Base-by-base conservation (phyloP, 2,797 vertebrate species). In the Ctenochaetus hawaiiensis region DNA sequence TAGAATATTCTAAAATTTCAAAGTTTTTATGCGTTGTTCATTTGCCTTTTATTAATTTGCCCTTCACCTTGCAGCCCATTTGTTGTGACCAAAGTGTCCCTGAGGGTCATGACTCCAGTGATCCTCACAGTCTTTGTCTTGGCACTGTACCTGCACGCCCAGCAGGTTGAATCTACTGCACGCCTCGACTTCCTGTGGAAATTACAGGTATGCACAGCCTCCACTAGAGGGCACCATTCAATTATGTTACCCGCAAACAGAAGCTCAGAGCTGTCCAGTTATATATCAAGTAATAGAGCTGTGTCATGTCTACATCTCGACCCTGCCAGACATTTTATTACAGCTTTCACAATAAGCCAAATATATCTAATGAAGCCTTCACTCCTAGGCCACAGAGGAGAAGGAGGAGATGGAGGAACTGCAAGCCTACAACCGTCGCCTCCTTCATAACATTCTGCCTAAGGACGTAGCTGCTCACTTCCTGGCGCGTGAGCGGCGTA, bases 391-490 rank as follows among this genome's bases (percentile, higher is more conserved):
- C 63, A 98, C 97, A 3, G 96, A 97, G 2, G 97, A 99, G 93
- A 99, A 99, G 89, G 97, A 99, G 86, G 97, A 98, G 90, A 99
- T 99, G 97, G 97, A 99, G 88, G 97, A 99, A 75, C 95, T 99
- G 6, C 97, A 99, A 91, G 97, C 97, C 2, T 99, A 98, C 87
- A 99, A 99, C 83, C 95, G 97, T 6, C 95, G 97, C 80, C 94
- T 99, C 79, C 96, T 99, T 67, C 97, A 98, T 77, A 99, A 99
- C 84, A 99, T 99, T 84, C 94, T 99, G 81, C 97, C 97, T 59
- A 99, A 98, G 91, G 98, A 99, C 0, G 97, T 99, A 66, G 97
- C 98, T 0, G 97, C 97, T 1, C 97, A 99, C 79, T 98, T 99
- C 76, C 85, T 99, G 92, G 96, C 97, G 0, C 96, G 96, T 0